These are phyloP conservation scores for Calameuta idolon DNA, from an alignment of 2,888 invertebrate species.

Conservation along the genomic window DNA sequence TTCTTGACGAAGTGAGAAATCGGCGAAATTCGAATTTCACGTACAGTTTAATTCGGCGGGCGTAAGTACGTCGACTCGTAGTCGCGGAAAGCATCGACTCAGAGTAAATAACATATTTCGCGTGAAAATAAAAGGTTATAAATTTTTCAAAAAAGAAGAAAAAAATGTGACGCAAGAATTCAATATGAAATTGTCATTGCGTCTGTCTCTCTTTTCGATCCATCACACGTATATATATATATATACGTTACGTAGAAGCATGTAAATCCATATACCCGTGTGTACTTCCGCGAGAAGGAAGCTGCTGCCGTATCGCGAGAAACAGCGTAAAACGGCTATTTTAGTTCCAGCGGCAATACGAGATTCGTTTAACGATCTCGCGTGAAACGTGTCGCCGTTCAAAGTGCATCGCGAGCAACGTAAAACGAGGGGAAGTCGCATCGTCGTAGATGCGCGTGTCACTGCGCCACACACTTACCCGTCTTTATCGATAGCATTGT, in stretches of 20 bases:
- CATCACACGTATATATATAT: too few species aligned
- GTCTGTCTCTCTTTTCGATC: neutral
- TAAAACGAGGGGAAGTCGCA: slow-evolving; percentile 5
- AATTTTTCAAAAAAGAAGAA: neutral
- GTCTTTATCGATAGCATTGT: slow-evolving; percentile 23
- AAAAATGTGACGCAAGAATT: neutral
- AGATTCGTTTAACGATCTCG: neutral
- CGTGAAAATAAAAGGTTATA: too few species aligned
- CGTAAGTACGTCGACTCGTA: neutral
- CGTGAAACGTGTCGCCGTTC: neutral
- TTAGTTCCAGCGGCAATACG: neutral
- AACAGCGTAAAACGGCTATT: neutral
- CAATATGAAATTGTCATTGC: neutral
- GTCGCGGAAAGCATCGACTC: neutral
- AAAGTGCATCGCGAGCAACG: neutral
- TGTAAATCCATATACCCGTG: neutral
- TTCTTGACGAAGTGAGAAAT: neutral
- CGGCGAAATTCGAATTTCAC: neutral
- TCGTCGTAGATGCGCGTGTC: neutral
- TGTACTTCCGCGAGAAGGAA: neutral
- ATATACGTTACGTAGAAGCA: neutral
- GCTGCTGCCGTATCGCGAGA: neutral
- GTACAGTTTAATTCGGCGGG: neutral
- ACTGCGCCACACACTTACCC: neutral
- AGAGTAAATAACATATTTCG: neutral